These are phyloP conservation scores for Drosophila borborema DNA, from an alignment of 2,888 invertebrate species.

Conservation along the genomic window DNA sequence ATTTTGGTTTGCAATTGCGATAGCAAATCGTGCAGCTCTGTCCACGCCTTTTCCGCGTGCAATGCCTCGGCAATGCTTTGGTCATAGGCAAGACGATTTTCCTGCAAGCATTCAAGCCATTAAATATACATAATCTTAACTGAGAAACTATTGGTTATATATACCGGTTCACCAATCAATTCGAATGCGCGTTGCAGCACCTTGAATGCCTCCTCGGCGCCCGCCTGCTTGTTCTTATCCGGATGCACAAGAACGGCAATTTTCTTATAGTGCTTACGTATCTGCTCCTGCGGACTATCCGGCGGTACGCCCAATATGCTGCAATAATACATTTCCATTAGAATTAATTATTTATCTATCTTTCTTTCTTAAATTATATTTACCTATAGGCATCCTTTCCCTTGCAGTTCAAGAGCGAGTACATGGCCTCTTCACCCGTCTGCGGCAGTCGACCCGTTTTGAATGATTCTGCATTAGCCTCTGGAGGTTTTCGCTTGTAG, in stretches of 20 bases:
- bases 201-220: slow-evolving; percentile 98
- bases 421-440: slow-evolving; percentile 98
- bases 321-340: slow-evolving; percentile 47
- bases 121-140: neutral
- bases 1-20: slow-evolving; percentile 96
- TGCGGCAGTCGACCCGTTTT: slow-evolving; percentile 88
- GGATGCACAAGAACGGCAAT: slow-evolving; percentile 98
- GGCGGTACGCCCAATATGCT: slow-evolving; percentile 95
- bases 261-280: slow-evolving; percentile 96
- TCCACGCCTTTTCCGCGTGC: slow-evolving; percentile 94
- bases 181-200: slow-evolving; percentile 98
- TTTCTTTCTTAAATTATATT: slow-evolving; percentile 10
- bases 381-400: slow-evolving; percentile 98
- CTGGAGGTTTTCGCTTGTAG: slow-evolving; percentile 84
- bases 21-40: slow-evolving; percentile 93
- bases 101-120: slow-evolving; percentile 85
- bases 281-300: slow-evolving; percentile 96
- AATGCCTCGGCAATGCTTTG: slow-evolving; percentile 90
- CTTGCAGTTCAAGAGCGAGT: slow-evolving; percentile 95
- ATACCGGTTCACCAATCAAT: slow-evolving; percentile 95
- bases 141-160: no score
- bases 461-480: slow-evolving; percentile 81
- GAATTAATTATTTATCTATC: neutral
- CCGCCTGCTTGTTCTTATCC: slow-evolving; percentile 97
- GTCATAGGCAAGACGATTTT: slow-evolving; percentile 90